Evolutionary conservation across 2,113 vertebrate genomes (phyloP), one percentile per base, ranked within the genome.

Genomic region (Porphyrio hochstetteri): DNA sequence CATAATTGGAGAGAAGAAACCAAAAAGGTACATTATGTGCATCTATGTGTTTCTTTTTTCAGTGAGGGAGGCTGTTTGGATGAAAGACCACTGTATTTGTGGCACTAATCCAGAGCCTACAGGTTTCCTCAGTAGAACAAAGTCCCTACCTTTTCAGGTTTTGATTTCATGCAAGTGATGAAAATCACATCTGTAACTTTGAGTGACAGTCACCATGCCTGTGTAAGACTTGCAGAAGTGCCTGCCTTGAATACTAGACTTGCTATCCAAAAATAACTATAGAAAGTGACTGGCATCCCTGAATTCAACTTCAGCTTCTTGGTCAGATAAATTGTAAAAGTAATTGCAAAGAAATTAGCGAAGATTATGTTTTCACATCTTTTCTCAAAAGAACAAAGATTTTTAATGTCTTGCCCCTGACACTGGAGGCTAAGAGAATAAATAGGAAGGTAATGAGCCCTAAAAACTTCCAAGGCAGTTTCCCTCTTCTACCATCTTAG

Each of bases 1-100:
- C 98, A 98, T 98, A 98, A 98, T 98, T 98, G 97, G 97, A 98
- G 91, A 97, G 97, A 98, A 97, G 91, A 95, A 97, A 98, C 97
- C 95, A 95, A 97, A 97, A 97, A 97, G 94, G 95, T 97, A 95
- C 95, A 97, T 97, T 97, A 97, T 96, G 84, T 95, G 59, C 96
- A 84, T 97, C 88, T 95, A 90, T 96, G 93, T 79, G 81, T 96
- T 94, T 88, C 92, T 96, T 95, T 95, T 95, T 95, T 85, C 80
- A 97, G 93, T 57, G 35, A 93, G 88, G 61, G 92, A 93, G 82
- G 77, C 90, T 91, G 95, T 97, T 97, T 95, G 83, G 95, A 98
- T 97, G 95, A 98, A 98, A 97, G 90, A 91, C 67, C 81, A 91
- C 91, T 91, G 84, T 96, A 97, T 97, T 82, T 96, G 96, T 96